Base-by-base conservation (phyloP, 92 coral and sea anemone genomes). In the Parazoanthus atlanticus region DNA sequence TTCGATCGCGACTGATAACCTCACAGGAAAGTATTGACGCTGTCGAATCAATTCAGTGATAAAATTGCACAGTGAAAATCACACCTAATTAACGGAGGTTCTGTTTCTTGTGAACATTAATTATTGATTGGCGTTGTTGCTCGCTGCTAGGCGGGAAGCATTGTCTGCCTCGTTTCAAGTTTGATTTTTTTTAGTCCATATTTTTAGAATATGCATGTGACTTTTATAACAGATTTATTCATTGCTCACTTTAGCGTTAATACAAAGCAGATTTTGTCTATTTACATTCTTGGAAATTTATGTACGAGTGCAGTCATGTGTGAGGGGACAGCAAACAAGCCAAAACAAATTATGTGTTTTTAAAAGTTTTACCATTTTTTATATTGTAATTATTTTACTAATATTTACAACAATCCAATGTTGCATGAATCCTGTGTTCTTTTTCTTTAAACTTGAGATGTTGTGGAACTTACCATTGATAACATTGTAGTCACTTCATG, bases 41-140 rank as follows among this genome's bases (percentile, higher is more conserved):
- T n/a, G 49, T 19, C 46, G 6, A 75, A 6, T 33, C 36, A 46
- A 46, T 36, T 16, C 79, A 36, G 47, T 17, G n/a, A 75, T 73
- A 31, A 73, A 15, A 61, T 36, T 33, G 47, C 79, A 75, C 49
- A 33, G n/a, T 33, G 79, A 34, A 71, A 33, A 75, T 75, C n/a
- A 36, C 26, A 75, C 79, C 79, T 75, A 75, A 75, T 75, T 75
- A 75, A 6, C 79, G 79, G 40, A 75, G 29, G 49, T 36, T 75
- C 13, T 75, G 79, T 75, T 41, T 75, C 25, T 25, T 33, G 49
- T 46, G 49, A 8, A 16, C 26, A 75, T 75, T 75, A 36, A 75
- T 34, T 41, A 75, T 36, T 73, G 23, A 73, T 52, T 75, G 49
- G 79, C 79, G 79, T 75, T 75, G 79, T 75, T 75, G 49, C 52